Evolutionary conservation across 1,140 invertebrate species (phyloP), one percentile per base, ranked within the genome.

Genomic region (Drosophila lacertosa): DNA sequence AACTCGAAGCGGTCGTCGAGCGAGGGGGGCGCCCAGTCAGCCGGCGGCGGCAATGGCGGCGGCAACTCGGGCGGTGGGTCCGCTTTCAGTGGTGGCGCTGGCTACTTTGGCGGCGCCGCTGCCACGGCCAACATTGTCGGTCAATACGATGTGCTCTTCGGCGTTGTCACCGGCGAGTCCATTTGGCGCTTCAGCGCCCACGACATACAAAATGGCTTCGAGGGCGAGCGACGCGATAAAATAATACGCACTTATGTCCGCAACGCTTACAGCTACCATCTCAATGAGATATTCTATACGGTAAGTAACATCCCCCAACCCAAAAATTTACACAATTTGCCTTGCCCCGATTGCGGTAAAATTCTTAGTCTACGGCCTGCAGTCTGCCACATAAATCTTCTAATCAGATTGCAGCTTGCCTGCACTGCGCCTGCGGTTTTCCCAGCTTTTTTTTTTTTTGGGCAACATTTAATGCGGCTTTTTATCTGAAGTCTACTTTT

Each of bases 271-370:
- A 96, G 95, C 59, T 98, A 97, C 92, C 98, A 99, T 91, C 93
- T 98, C 69, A 98, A 97, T 80, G 98, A 99, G 92, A 99, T 99
- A 91, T 98, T 98, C 92, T 97, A 98, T 83, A 99, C 98, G 35
- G 95, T 96, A 51, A 39, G 45, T 55, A 57, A 42, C 4, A 10
- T 11, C 15, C 6, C 48, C 24, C 20, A 13, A 40, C 53, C n/a
- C n/a, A n/a, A n/a, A n/a, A n/a, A n/a, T n/a, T n/a, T 24, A 22
- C 13, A 35, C 10, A n/a, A 33, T 44, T 44, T 44, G 42, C 42
- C 20, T 6, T 44, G 20, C 42, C 26, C 26, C 26, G 26, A 7
- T 9, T n/a, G n/a, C n/a, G n/a, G 7, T 29, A 29, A 29, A 29
- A 24, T 13, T 44, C 18, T 60, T 24, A 1, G 2, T 24, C 7